A percentile compares a stretch with the other conserved stretches of the same genome.
These are phyloP conservation scores for Pheosia gnoma DNA, from an alignment of 2,888 invertebrate genomes.

Conservation along the genomic window DNA sequence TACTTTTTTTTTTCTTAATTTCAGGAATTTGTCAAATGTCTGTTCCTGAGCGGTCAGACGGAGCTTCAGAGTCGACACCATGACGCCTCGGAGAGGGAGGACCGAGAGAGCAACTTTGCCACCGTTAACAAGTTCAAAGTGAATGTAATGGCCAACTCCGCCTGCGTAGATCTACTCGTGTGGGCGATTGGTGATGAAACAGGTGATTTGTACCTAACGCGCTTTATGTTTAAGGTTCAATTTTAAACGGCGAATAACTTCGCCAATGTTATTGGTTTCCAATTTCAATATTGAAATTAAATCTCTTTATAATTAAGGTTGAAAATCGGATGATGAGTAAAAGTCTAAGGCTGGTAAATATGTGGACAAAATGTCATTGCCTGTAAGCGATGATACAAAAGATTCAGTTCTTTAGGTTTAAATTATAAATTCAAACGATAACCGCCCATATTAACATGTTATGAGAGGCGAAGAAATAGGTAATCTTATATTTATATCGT, in stretches of 20 bases:
- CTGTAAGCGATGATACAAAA: no score
- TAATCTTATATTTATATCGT: background rate
- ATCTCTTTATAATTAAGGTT: background rate
- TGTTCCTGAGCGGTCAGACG: conserved; percentile 96
- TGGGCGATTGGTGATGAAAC: conserved; percentile 99
- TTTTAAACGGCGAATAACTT: background rate
- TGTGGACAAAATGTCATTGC: background rate
- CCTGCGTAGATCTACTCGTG: conserved; percentile 97
- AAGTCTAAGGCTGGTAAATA: background rate
- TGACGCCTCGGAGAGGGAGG: conserved; percentile 92
- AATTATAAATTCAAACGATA: no score
- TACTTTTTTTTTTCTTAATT: conserved; percentile 25
- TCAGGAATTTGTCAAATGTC: conserved; percentile 92
- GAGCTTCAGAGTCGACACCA: conserved; percentile 94
- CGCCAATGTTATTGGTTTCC: no score
- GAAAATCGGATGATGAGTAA: background rate
- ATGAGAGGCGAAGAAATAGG: background rate
- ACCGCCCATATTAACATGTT: no score
- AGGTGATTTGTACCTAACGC: conserved; percentile 82
- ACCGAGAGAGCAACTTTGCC: conserved; percentile 90
- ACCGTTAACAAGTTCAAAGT: conserved; percentile 96
- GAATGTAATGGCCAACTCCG: conserved; percentile 98
- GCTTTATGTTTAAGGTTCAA: background rate
- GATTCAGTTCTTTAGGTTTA: no score
- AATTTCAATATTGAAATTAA: no score